Percentiles rank a stretch among this genome's conserved stretches.
phyloP scores from a whole-genome alignment of 1,140 invertebrate species.

The Apis florea region DNA sequence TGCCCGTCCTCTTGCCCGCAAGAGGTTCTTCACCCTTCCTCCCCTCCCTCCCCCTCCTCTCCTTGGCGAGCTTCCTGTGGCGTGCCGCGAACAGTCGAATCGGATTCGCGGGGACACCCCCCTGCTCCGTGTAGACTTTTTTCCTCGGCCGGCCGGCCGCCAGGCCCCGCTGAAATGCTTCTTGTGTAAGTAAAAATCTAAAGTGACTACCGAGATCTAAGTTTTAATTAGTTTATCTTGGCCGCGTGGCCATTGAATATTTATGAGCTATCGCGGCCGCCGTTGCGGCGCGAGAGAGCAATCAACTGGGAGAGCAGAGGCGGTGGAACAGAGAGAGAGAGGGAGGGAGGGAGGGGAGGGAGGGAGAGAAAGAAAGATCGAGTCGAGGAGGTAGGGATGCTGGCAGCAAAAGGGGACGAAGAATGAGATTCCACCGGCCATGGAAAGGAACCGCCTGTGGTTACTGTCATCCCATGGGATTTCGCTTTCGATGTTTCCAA shows the following conservation, averaged over 20 bases:
- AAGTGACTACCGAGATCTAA: constrained; percentile 82
- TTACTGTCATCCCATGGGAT: constrained; percentile 61
- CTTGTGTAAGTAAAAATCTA: constrained; percentile 82
- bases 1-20: constrained; percentile 67
- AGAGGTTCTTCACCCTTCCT: constrained; percentile 32
- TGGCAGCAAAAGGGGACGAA: constrained; percentile 58
- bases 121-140: constrained; percentile 70
- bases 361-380: constrained; percentile 48
- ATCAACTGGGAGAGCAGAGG: constrained; percentile 35
- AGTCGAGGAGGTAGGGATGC: constrained; percentile 48
- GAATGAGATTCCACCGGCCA: constrained; percentile 64
- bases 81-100: constrained; percentile 65
- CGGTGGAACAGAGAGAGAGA: constrained; percentile 12
- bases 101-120: constrained; percentile 65
- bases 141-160: constrained; percentile 66
- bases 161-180: constrained; percentile 79
- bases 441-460: constrained; percentile 65
- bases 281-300: constrained; percentile 55
- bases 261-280: constrained; percentile 77
- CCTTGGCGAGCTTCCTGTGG: not conserved
- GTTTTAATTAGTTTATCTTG: constrained; percentile 82
- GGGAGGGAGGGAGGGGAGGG: constrained; percentile 4
- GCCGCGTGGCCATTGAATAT: constrained; percentile 82
- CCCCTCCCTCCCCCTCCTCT: no score
- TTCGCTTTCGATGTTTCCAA: constrained; percentile 57